Conservation (phyloP, 2,113 vertebrate genomes). For the Isurus oxyrinchus region DNA sequence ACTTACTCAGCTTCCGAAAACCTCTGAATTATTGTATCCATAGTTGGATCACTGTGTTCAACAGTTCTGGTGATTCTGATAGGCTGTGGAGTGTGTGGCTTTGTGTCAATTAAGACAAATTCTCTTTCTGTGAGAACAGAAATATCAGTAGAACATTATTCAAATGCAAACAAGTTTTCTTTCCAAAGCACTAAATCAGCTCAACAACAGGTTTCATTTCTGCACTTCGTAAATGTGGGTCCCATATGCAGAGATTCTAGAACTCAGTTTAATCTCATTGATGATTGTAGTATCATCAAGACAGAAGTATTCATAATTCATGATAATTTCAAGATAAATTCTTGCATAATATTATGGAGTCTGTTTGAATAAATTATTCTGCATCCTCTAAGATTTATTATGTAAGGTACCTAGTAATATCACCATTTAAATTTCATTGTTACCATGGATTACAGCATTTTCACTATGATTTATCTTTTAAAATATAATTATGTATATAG, state of each 20-base stretch:
- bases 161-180: background rate
- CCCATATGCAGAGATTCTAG: background rate
- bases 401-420: background rate
- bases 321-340: background rate
- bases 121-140: constrained; percentile 46
- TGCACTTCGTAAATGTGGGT: background rate
- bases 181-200: background rate
- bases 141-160: background rate
- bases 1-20: constrained; percentile 70
- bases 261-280: background rate
- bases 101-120: constrained; percentile 40
- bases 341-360: background rate
- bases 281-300: background rate
- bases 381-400: background rate
- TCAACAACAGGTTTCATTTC: background rate
- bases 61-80: constrained; percentile 64
- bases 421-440: background rate
- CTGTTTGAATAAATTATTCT: background rate
- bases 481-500: background rate
- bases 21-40: constrained; percentile 62
- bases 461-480: background rate
- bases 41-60: constrained; percentile 44
- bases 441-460: background rate
- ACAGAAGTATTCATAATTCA: background rate
- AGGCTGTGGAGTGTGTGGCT: constrained; percentile 62